Conservation (phyloP, 2,888 invertebrate species). For the Drosophila putrida region DNA sequence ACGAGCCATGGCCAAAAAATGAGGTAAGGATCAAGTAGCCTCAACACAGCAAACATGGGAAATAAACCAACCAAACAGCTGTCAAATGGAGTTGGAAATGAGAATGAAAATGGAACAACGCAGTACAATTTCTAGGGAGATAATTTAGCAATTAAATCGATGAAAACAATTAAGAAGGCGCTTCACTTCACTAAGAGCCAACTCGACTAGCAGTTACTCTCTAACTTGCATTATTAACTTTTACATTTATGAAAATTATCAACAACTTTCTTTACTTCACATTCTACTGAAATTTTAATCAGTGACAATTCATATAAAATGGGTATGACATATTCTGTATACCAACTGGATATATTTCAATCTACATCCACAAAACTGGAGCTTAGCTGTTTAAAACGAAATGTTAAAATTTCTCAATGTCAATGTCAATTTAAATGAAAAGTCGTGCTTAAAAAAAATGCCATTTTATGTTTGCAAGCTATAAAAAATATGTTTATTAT, state of each 20-base stretch:
- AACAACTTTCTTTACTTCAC: no score
- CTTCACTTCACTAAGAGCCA: neutral
- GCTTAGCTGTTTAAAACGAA: neutral
- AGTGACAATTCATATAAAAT: neutral
- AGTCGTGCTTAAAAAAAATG: neutral
- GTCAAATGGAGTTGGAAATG: slow-evolving; percentile 32
- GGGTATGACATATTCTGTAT: neutral
- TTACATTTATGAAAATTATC: neutral
- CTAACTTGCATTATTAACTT: neutral
- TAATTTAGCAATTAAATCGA: slow-evolving; percentile 29
- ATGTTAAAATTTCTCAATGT: neutral
- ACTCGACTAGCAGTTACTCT: neutral
- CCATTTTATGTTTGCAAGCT: neutral
- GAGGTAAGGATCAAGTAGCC: slow-evolving; percentile 36
- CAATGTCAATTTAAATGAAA: slow-evolving; percentile 1
- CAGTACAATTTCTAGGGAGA: neutral
- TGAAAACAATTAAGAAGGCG: neutral
- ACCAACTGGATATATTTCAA: neutral
- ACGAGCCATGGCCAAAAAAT: slow-evolving; percentile 20
- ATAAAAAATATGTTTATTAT: slow-evolving; percentile 7
- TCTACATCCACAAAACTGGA: neutral
- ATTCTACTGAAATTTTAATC: no score
- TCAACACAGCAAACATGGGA: slow-evolving; percentile 19
- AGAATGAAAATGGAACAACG: no score
- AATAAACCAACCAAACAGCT: slow-evolving; percentile 21